These are phyloP conservation scores for Hycleus phaleratus DNA, from an alignment of 1,140 invertebrate genomes.

Conservation along the genomic window DNA sequence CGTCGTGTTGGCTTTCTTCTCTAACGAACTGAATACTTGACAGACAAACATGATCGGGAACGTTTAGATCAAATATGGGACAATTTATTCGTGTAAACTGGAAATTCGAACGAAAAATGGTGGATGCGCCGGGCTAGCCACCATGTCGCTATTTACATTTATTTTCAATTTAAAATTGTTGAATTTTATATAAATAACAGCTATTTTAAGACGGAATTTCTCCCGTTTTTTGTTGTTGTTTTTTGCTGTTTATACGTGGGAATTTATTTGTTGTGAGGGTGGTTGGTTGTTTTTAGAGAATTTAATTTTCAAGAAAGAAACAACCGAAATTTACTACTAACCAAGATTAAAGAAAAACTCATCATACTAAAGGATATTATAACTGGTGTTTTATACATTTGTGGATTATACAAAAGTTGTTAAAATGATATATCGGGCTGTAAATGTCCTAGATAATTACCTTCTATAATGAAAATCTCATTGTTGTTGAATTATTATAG, in stretches of 20 bases:
- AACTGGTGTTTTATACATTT: conserved; percentile 31
- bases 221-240: too few species aligned
- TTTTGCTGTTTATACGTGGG: too few species aligned
- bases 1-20: conserved; percentile 12
- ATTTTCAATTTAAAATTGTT: too few species aligned
- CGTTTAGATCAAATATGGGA: too few species aligned
- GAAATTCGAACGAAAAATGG: not conserved
- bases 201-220: too few species aligned
- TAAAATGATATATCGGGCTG: conserved; percentile 17
- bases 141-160: too few species aligned
- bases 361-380: conserved; percentile 32
- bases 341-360: conserved; percentile 35
- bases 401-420: conserved; percentile 25
- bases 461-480: conserved; percentile 14
- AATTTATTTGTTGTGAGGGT: too few species aligned
- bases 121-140: not conserved
- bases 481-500: conserved; percentile 10
- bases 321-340: conserved; percentile 32
- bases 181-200: too few species aligned
- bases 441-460: conserved; percentile 18
- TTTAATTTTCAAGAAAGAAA: conserved; percentile 34
- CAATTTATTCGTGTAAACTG: too few species aligned
- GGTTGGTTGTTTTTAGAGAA: conserved; percentile 5
- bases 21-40: conserved; percentile 20
- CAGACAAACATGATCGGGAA: conserved; percentile 17